A percentile compares a stretch with the other conserved stretches of the same genome.
phyloP scores from a whole-genome alignment of 2,797 vertebrate genomes.

The Typhlichthys subterraneus region DNA sequence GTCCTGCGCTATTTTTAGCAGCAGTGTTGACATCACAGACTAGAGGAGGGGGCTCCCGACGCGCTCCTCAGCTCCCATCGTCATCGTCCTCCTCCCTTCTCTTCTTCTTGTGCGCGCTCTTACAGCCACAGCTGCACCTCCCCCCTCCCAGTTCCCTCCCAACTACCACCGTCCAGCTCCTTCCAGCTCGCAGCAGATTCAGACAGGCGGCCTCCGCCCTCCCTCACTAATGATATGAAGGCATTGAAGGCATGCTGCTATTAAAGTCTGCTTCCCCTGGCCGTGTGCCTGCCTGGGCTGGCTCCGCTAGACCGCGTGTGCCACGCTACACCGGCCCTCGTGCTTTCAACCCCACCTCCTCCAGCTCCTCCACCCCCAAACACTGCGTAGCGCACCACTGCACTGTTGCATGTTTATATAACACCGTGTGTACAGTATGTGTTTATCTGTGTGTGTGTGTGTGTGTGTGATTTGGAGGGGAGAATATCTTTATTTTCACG shows the following conservation, averaged over 20 bases:
- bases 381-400: slow-evolving; percentile 53
- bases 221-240: slow-evolving; percentile 47
- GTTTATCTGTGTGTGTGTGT: background rate
- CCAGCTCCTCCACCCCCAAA: slow-evolving; percentile 27
- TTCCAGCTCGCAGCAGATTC: background rate
- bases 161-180: background rate
- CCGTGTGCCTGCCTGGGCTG: background rate
- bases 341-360: slow-evolving; percentile 31
- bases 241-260: slow-evolving; percentile 35
- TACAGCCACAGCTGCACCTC: slow-evolving; percentile 67
- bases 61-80: slow-evolving; percentile 53
- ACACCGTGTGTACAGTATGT: slow-evolving; percentile 41
- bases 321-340: slow-evolving; percentile 27
- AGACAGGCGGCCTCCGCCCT: slow-evolving; percentile 6
- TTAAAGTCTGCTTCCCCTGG: slow-evolving; percentile 14
- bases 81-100: slow-evolving; percentile 22
- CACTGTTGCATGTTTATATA: slow-evolving; percentile 69
- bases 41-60: slow-evolving; percentile 56
- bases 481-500: no score
- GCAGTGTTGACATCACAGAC: slow-evolving; percentile 69
- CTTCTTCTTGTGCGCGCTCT: slow-evolving; percentile 44
- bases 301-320: slow-evolving; percentile 19
- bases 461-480: background rate
- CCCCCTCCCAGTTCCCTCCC: slow-evolving; percentile 19
- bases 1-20: slow-evolving; percentile 69